Base-by-base conservation (phyloP, 23 tunicate genomes). In the Trididemnum nubilum region DNA sequence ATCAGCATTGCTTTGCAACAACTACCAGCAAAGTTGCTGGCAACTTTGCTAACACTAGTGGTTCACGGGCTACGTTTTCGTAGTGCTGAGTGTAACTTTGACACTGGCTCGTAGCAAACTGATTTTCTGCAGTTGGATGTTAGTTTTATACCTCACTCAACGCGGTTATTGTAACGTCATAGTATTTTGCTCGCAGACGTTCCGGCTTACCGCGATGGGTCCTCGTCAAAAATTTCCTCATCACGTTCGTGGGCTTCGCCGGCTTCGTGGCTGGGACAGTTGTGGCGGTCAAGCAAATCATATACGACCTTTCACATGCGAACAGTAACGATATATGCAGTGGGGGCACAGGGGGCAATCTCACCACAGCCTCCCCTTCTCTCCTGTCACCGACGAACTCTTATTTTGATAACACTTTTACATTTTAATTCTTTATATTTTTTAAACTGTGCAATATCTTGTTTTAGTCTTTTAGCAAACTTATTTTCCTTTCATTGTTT, bases 241-340 rank as follows among this genome's bases (percentile, higher is more conserved):
- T 92, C 35, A 65, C 71, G 50, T 22, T 78, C 7, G 69, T 92
- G 79, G 97, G 97, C 0, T 37, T 92, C 37, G 38, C 58, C 2
- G 97, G 97, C 2, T 92, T 92, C 36, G 38, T 92, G 23, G 86
- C 92, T 18, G 97, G 97, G 26, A 77, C 81, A 29, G 30, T 77
- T 2, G 66, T 77, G 40, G 81, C 81, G 5, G 66, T 77, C 4
- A 26, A 72, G 27, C 44, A 27, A 24, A 92, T 92, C 35, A 40
- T 87, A 15, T n/a, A 72, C 61, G 97, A 92, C 44, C 61, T 90
- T 1, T 5, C 72, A 21, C 39, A 64, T 5, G 51, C 80, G 33
- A 58, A 76, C 67, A 22, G 15, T 26, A 77, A 64, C 82, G 36
- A 36, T 32, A 26, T 58, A n/a, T 85, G 88, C 67, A 85, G 71